Conservation (phyloP, 2,797 vertebrate genomes). For the Erpetoichthys calabaricus region DNA sequence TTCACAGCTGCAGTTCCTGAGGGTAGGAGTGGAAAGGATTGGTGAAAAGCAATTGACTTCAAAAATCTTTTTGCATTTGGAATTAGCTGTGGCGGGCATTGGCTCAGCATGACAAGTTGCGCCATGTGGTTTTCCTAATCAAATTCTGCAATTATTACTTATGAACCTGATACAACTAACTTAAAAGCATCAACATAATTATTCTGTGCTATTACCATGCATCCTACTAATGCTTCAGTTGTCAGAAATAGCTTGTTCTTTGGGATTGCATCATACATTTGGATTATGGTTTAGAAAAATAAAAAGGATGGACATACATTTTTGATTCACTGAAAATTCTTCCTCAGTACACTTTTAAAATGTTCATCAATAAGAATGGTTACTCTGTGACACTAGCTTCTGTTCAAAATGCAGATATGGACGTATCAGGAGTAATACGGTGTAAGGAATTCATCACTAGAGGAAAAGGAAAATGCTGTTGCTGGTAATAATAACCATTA, state of each 20-base stretch:
- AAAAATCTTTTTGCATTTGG: conserved; percentile 5
- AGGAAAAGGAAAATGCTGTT: conserved; percentile 24
- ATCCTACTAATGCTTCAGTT: conserved; percentile 2
- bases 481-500: conserved; percentile 45
- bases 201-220: conserved; percentile 5
- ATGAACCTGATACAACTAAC: conserved; percentile 20
- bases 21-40: conserved; percentile 1
- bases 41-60: neutral
- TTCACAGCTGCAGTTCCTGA: conserved; percentile 3
- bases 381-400: neutral
- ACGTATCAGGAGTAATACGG: conserved; percentile 12
- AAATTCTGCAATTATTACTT: conserved; percentile 29
- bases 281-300: conserved; percentile 2
- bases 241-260: neutral
- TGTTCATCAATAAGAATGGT: conserved; percentile 4
- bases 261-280: conserved; percentile 7
- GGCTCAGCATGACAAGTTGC: conserved; percentile 18
- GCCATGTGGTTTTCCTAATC: conserved; percentile 25
- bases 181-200: conserved; percentile 18
- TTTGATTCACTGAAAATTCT: conserved; percentile 3
- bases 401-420: conserved; percentile 7
- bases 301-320: neutral
- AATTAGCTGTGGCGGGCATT: neutral
- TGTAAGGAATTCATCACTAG: conserved; percentile 22
- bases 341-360: conserved; percentile 6